Base-by-base conservation (phyloP, 2,797 vertebrate genomes). In the Chromis chromis region DNA sequence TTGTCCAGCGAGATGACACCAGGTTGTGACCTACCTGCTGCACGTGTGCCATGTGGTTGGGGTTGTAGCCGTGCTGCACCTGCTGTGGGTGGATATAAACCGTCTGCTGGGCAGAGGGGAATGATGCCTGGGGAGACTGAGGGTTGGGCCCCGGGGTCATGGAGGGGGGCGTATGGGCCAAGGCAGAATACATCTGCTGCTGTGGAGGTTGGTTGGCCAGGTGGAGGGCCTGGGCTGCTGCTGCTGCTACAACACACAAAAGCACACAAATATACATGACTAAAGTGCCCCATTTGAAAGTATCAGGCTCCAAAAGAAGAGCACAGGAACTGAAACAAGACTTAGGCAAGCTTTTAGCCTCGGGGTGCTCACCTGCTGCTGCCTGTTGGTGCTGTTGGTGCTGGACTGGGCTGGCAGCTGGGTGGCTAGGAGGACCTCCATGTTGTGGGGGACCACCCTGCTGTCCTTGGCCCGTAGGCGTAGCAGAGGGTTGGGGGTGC, bases 61-160 rank as follows among this genome's bases (percentile, higher is more conserved):
- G 96, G 89, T 96, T 99, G 91, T 99, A 99, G 76, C 97, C 96
- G 70, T 98, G 96, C 95, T 97, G 98, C 87, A 99, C 95, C 79
- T 98, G 97, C 92, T 97, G 97, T 46, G 98, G 96, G 90, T 99
- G 98, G 91, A 99, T 97, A 79, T 98, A 97, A 82, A 99, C 96
- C 0, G 98, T 95, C 95, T 98, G 98, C 87, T 98, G 97, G 88
- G 97, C 96, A 46, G 97, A 91, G 73, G 96, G 96, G 93, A 97
- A 99, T 79, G 95, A 97, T 82, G 93, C 97, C 94, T 99, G 98
- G 65, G 98, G 98, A 69, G 97, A 98, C 94, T 99, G 98, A 63
- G 98, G 96, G 76, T 96, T 99, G 80, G 98, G 97, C 76, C 97
- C 98, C 3, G 97, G 97, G 75, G 96, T 98, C 96, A 99, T 98